A percentile compares a stretch with the other conserved stretches of the same genome.
phyloP scores from a whole-genome alignment of 2,797 vertebrate genomes.

The Valencia hispanica region DNA sequence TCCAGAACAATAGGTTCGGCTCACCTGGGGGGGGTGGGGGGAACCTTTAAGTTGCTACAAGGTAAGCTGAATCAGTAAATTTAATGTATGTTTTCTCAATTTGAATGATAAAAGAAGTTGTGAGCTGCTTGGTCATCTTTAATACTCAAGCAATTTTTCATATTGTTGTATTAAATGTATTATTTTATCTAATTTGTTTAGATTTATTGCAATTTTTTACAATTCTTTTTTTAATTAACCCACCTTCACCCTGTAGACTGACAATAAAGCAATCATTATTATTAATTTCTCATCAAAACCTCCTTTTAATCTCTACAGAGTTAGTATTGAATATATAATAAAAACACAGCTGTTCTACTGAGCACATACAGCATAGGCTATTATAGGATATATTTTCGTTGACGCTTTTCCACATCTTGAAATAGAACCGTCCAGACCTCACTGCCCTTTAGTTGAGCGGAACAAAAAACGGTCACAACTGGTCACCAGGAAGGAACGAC shows the following conservation, averaged over 20 bases:
- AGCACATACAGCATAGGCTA: not conserved
- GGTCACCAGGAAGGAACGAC: not conserved
- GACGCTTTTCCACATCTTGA: not conserved
- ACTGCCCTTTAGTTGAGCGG: not conserved
- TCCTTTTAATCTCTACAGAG: not conserved
- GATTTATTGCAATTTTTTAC: not conserved
- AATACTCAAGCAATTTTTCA: not conserved
- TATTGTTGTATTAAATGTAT: not conserved
- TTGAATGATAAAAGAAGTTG: not conserved
- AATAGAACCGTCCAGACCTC: not conserved
- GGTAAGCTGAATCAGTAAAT: no score
- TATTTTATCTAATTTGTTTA: not conserved
- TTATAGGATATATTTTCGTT: not conserved
- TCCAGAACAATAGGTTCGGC: constrained; percentile 94
- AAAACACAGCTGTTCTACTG: not conserved
- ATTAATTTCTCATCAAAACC: not conserved
- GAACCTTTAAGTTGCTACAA: not conserved
- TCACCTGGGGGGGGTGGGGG: constrained; percentile 83
- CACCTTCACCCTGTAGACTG: not conserved
- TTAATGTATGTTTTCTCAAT: not conserved
- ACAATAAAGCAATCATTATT: not conserved
- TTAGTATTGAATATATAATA: not conserved
- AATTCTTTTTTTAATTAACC: not conserved
- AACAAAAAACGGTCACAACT: not conserved
- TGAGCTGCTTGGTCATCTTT: no score